phyloP scores from a whole-genome alignment of 2,113 vertebrate species.

The Seriola rivoliana region DNA sequence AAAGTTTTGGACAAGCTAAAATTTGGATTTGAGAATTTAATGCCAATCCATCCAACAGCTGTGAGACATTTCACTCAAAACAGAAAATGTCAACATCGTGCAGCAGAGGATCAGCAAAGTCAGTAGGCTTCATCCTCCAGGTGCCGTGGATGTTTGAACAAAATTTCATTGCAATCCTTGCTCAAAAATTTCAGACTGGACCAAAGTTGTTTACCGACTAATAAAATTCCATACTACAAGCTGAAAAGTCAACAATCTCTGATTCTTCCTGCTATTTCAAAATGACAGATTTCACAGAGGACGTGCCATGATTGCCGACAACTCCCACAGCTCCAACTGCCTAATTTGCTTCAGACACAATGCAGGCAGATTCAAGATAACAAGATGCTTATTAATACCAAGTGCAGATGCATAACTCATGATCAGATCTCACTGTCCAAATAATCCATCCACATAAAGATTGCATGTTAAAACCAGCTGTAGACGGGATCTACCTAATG shows the following conservation, averaged over 20 bases:
- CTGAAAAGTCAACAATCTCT: neutral
- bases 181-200: too few species aligned
- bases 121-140: too few species aligned
- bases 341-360: neutral
- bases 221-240: too few species aligned
- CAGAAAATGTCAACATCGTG: too few species aligned
- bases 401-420: neutral
- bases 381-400: too few species aligned
- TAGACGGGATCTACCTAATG: neutral
- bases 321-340: neutral
- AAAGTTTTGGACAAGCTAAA: too few species aligned
- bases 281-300: neutral
- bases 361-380: neutral
- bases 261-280: neutral
- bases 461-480: neutral
- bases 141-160: too few species aligned
- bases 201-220: neutral
- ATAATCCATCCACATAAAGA: neutral
- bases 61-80: too few species aligned
- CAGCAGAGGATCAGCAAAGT: too few species aligned
- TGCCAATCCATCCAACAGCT: too few species aligned
- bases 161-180: too few species aligned
- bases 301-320: neutral
- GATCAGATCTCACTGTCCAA: neutral
- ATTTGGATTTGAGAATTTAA: too few species aligned